A percentile compares a stretch with the other conserved stretches of the same genome.
Conservation (phyloP, 2,113 vertebrate genomes). For the Mobula birostris region DNA sequence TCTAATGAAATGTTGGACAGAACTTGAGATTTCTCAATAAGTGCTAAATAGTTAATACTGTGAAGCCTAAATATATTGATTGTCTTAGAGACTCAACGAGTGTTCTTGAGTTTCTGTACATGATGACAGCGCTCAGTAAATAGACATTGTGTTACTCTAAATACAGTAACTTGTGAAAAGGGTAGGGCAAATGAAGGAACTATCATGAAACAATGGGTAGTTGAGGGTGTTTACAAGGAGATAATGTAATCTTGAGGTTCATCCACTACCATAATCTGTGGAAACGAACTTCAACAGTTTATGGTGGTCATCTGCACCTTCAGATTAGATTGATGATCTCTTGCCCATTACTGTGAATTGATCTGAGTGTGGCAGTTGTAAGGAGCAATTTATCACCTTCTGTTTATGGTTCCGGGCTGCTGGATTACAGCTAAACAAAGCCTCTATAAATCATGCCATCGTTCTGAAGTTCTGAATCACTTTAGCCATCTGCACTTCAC, state of each 20-base stretch:
- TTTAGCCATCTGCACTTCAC: conserved; percentile 8
- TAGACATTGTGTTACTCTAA: not conserved
- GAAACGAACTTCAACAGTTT: not conserved
- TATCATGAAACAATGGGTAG: not conserved
- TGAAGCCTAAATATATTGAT: not conserved
- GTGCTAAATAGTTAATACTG: too few species aligned
- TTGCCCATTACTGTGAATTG: not conserved
- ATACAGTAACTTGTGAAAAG: not conserved
- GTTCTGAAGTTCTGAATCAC: not conserved
- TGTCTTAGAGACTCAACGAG: not conserved
- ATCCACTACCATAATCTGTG: not conserved
- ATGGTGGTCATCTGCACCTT: not conserved
- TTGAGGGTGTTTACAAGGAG: not conserved
- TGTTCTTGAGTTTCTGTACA: not conserved
- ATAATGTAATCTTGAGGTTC: conserved; percentile 25
- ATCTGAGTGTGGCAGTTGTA: not conserved
- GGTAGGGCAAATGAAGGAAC: not conserved
- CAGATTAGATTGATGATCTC: conserved; percentile 23
- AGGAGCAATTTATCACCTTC: not conserved
- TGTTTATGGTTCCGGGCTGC: not conserved
- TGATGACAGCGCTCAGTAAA: not conserved
- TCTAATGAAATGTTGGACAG: not conserved
- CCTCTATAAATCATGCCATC: not conserved
- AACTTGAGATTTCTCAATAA: not conserved
- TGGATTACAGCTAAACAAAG: not conserved